Evolutionary conservation across 2,113 vertebrate genomes (phyloP), one percentile per base, ranked within the genome.

Genomic region (Nothoprocta pentlandii): DNA sequence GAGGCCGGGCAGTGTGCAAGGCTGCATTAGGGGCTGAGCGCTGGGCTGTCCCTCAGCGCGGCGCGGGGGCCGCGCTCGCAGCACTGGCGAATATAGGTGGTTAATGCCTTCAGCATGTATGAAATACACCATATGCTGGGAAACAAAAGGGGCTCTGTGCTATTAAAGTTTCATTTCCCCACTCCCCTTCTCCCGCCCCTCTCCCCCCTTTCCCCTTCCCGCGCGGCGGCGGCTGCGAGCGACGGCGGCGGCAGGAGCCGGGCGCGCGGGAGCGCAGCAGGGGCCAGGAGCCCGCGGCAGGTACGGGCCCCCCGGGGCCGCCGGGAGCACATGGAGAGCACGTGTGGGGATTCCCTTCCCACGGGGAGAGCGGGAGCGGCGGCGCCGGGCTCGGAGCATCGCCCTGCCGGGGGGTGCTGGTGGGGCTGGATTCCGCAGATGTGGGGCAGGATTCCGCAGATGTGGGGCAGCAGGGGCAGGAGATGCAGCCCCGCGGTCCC

Each of bases 31-130:
- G 32, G 42, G 21, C 49, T 1, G 3, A 12, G n/a, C 25, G 0
- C 1, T 1, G 4, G 0, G 0, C 20, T 1, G 16, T 70, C 91
- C 91, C 69, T 93, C 41, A 16, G 74, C 61, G 59, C 96, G 1
- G 91, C 91, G 13, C 44, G 92, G 21, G 87, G 96, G 93, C 95
- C 85, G 54, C 15, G 94, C 97, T 98, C 96, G 89, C 94, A 93
- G 96, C n/a, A 54, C 97, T 97, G 96, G 95, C 97, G 97, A 95
- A 97, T 97, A 98, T 98, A 97, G 97, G 98, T 97, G 97, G 97
- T 97, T 98, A 98, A 98, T 98, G 98, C 98, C 97, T 98, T 98
- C 98, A 98, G 98, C 93, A 98, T 98, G 98, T 98, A 98, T 97
- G 97, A 98, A 98, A 98, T 98, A 98, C 98, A 97, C 98, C 98